Evolutionary conservation across 2,797 vertebrate species (phyloP).

Genomic region (Poliocrania exsul): DNA sequence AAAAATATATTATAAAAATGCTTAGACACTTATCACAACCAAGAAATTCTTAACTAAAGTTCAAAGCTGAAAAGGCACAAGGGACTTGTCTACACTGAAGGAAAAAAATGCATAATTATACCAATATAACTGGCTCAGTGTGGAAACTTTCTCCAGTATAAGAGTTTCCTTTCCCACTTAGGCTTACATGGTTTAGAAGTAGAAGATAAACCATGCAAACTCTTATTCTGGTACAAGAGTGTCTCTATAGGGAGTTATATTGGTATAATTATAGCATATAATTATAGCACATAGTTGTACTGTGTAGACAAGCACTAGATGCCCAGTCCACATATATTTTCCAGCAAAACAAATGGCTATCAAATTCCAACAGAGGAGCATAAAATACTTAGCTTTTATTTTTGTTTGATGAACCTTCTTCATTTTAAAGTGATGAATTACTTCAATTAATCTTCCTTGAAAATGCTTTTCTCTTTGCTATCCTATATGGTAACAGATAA

Average conservation of each 20-base stretch:
- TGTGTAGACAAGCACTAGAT: conserved; percentile 32
- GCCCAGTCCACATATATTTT: conserved; percentile 40
- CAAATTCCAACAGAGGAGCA: conserved; percentile 10
- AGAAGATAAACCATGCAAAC: conserved; percentile 28
- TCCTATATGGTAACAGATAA: conserved; percentile 4
- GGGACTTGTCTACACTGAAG: conserved; percentile 39
- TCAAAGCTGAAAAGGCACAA: conserved; percentile 51
- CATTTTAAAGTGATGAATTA: conserved; percentile 50
- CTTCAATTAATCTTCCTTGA: conserved; percentile 56
- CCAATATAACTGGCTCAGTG: conserved; percentile 18
- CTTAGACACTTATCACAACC: conserved; percentile 49
- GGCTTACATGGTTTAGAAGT: background rate
- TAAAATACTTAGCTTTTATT: conserved; percentile 39
- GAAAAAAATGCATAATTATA: conserved; percentile 45
- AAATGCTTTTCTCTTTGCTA: conserved; percentile 41
- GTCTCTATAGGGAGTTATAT: conserved; percentile 45
- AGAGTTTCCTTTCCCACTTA: conserved; percentile 19
- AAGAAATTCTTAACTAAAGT: conserved; percentile 68
- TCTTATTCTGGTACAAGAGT: conserved; percentile 45
- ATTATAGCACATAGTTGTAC: conserved; percentile 40
- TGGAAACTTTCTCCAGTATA: conserved; percentile 30
- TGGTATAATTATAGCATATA: conserved; percentile 54
- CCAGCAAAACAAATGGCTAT: conserved; percentile 19
- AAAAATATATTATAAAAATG: conserved; percentile 49
- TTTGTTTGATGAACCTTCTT: conserved; percentile 48